Evolutionary conservation across 1,140 invertebrate species (phyloP).

Genomic region (Brachionus asplanchnoidis): DNA sequence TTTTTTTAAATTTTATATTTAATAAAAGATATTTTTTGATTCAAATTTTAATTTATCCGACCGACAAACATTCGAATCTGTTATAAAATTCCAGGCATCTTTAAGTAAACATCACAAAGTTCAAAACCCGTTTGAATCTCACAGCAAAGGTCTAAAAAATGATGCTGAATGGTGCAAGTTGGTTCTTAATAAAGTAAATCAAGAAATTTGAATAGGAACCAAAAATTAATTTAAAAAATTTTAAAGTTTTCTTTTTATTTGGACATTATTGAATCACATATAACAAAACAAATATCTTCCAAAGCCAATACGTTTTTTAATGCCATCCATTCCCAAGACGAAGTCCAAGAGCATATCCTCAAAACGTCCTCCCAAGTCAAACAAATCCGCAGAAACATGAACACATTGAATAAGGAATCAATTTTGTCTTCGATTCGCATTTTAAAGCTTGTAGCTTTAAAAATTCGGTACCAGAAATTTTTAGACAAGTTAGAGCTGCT

Average conservation of each 20-base stretch:
- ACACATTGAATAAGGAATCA: not conserved
- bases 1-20: conserved; percentile 44
- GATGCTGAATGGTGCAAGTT: conserved; percentile 7
- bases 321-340: conserved; percentile 58
- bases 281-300: conserved; percentile 87
- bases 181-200: not conserved
- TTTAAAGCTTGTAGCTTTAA: not conserved
- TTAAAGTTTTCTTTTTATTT: conserved; percentile 65
- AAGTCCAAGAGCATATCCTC: conserved; percentile 40
- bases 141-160: not conserved
- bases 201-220: not conserved
- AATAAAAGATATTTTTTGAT: conserved; percentile 70
- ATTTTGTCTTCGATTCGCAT: conserved; percentile 5
- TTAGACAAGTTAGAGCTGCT: conserved; percentile 69
- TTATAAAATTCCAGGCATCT: not conserved
- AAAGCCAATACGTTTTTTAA: conserved; percentile 93
- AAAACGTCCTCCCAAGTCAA: not conserved
- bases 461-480: not conserved
- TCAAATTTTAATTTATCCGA: conserved; percentile 74
- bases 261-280: conserved; percentile 88
- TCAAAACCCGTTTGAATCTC: not conserved
- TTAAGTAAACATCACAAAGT: not conserved
- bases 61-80: conserved; percentile 59
- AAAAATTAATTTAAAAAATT: not conserved
- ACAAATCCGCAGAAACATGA: not conserved